Evolutionary conservation across 1,140 invertebrate species (phyloP), one percentile per base, ranked within the genome.

Genomic region (Drosophila guanche): DNA sequence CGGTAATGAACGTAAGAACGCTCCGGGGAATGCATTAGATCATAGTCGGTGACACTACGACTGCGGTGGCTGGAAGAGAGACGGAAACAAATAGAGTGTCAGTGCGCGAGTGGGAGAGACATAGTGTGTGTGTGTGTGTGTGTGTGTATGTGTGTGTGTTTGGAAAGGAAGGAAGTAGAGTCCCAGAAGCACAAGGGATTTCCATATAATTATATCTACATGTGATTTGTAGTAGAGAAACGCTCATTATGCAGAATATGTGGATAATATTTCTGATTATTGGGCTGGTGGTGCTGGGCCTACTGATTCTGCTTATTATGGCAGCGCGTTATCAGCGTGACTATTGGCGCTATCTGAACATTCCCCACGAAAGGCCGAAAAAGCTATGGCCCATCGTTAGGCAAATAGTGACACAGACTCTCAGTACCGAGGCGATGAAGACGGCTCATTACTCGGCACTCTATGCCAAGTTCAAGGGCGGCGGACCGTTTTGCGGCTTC

Each of bases 401-500:
- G 41, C 79, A 90, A 29, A 65, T 90, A 23, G 45, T 73, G 47
- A 83, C 78, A 14, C 74, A 90, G 65, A 50, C 59, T 0, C 41
- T 89, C 0, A 86, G 76, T 20, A 75, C 76, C 2, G 81, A 90
- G n/a, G 51, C 69, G 7, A 77, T 80, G 67, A 79, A 89, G 55
- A 27, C 68, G 29, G 63, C 71, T 20, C 83, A 90, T 41, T 90
- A 84, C 33, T 57, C 76, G 47, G 50, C 53, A 3, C 23, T 90
- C 8, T 90, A 90, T 43, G 48, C 58, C 2, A 84, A 83, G 65
- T 90, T 90, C 53, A 91, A 91, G 57, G 77, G 83, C 16, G 66
- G 60, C n/a, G 90, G 90, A 1, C 90, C 90, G 6, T 91, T 90
- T 10, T 90, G 90, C 27, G 90, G 90, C 20, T 91, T 89, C 72